A percentile compares a stretch with the other conserved stretches of the same genome.
Evolutionary conservation across 2,888 invertebrate genomes (phyloP).

Genomic region (Thymelicus sylvestris): DNA sequence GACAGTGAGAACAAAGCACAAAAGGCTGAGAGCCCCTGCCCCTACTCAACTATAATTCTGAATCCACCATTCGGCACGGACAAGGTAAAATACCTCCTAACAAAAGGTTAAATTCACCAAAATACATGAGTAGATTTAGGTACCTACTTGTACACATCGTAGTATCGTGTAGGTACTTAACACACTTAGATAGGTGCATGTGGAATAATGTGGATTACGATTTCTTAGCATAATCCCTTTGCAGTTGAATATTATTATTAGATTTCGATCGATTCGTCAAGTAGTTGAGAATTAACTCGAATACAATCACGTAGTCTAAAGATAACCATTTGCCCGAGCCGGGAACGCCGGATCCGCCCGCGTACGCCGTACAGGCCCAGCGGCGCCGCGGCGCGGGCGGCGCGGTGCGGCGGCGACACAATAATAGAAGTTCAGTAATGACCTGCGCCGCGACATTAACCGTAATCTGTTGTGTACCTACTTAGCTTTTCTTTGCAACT

Average conservation of each 20-base stretch:
- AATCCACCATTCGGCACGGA: too few relatives aligned
- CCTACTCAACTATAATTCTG: too few relatives aligned
- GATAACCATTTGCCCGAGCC: conserved; percentile 25
- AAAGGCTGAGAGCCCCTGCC: too few relatives aligned
- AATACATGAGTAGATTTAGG: too few relatives aligned
- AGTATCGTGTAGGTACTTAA: too few relatives aligned
- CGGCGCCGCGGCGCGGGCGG: neutral
- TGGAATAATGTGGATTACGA: too few relatives aligned
- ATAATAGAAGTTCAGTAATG: conserved; percentile 21
- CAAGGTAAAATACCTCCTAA: too few relatives aligned
- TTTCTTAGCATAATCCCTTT: neutral
- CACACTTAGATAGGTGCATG: too few relatives aligned
- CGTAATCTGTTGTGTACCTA: neutral
- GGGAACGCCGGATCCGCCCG: neutral
- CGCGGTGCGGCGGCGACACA: conserved; percentile 9
- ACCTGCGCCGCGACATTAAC: neutral
- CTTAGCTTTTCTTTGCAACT: neutral
- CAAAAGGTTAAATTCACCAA: too few relatives aligned
- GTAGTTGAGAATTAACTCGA: conserved; percentile 17
- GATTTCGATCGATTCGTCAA: neutral
- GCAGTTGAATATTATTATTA: neutral
- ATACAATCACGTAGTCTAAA: conserved; percentile 22
- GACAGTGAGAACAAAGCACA: too few relatives aligned
- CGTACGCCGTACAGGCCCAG: too few relatives aligned
- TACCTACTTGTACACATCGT: too few relatives aligned